phyloP scores from a whole-genome alignment of 2,888 invertebrate species.

The Leptopterna dolabrata region DNA sequence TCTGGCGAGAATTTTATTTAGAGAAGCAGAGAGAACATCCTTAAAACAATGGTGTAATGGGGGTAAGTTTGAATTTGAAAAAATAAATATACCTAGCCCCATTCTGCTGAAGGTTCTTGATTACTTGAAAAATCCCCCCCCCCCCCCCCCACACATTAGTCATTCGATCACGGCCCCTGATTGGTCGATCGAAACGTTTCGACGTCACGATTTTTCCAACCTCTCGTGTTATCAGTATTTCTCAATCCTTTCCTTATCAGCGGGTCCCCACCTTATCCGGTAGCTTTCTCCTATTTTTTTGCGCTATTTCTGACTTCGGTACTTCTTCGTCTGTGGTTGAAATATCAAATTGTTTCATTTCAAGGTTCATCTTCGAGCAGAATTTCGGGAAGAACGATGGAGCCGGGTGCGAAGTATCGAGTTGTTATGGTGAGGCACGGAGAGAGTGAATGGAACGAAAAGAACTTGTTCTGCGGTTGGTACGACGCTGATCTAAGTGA shows the following conservation, averaged over 20 bases:
- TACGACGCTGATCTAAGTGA: constrained; percentile 77
- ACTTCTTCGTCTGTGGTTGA: neutral
- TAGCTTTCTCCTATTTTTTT: neutral
- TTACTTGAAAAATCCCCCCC: neutral
- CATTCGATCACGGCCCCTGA: neutral
- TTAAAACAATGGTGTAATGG: neutral
- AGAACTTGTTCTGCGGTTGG: constrained; percentile 81
- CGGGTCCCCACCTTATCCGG: neutral
- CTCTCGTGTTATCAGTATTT: neutral
- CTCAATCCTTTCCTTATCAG: neutral
- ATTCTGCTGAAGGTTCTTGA: too few relatives aligned
- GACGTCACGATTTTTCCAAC: neutral
- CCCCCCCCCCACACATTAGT: neutral
- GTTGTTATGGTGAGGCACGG: constrained; percentile 82
- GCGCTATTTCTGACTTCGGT: neutral
- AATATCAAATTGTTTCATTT: neutral
- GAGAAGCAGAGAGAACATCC: neutral
- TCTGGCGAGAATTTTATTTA: neutral
- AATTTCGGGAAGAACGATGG: neutral
- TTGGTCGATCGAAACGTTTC: neutral
- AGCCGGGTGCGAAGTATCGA: constrained; percentile 66
- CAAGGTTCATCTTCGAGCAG: neutral
- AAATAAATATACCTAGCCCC: too few relatives aligned
- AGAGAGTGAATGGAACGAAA: constrained; percentile 81
- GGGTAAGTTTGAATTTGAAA: neutral